Base-by-base conservation (phyloP, 2,888 invertebrate species). In the Smittia aterrima region DNA sequence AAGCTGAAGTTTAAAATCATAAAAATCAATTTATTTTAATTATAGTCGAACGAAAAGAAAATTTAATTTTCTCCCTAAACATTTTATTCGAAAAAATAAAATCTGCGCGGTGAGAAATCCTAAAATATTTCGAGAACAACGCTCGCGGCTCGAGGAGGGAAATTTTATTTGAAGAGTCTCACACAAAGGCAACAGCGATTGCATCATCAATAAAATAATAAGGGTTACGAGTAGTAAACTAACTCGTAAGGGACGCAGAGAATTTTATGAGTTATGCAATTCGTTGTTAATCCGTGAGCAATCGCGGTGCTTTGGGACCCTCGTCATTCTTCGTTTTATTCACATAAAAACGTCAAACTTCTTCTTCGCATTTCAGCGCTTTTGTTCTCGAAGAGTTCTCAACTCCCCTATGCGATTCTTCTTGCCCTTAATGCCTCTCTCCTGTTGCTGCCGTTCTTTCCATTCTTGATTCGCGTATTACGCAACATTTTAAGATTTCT, bases 121-220 rank as follows among this genome's bases (percentile, higher is more conserved):
- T n/a, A 16, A 47, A 47, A 47, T n/a, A 11, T 2, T 47, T 47
- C 47, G 32, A 32, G 9, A 32, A 3, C 3, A 47, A 47, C 47
- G 47, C 47, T 47, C 47, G 47, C 47, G 47, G 16, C n/a, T 2
- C 11, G 11, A n/a, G 47, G 13, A 11, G 11, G n/a, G 38, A 38
- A 38, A 7, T 38, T 38, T 38, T 38, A 47, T 47, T 47, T 3
- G 3, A 13, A 11, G 13, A 47, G 3, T 13, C 47, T 7, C 16
- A 20, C 22, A 58, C 4, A 11, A 58, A 58, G 58, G n/a, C 13
- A 3, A 2, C 18, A 58, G 58, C 18, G 22, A 22, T 58, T 58
- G 58, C 58, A 22, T 58, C 58, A 58, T 22, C 58, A 58, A 58
- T 58, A 58, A 58, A 58, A 58, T 58, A 58, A 18, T 47, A 47